Base-by-base conservation (phyloP, 2,113 vertebrate genomes). In the Anser brachyrhynchus region DNA sequence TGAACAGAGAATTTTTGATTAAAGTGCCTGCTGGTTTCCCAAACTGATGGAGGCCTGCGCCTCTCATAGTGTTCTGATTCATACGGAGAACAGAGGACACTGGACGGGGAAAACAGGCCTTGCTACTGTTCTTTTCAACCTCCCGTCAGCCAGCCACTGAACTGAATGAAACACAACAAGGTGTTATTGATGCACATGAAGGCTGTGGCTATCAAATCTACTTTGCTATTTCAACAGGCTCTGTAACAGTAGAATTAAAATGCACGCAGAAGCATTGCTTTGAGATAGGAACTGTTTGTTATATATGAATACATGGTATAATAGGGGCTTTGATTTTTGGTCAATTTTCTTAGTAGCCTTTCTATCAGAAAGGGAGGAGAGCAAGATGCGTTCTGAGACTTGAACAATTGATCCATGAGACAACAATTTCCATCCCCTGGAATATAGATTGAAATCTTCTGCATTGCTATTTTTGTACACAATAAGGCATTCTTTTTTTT, bases 271-370 rank as follows among this genome's bases (percentile, higher is more conserved):
- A 71, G 26, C 8, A 33, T 3, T 33, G 23, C 35, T 78, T 54
- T 87, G n/a, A 61, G 69, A 2, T 35, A 64, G 71, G 18, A 74
- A 20, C 25, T 39, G 7, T 39, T 55, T n/a, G 5, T 49, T 62
- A 26, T 6, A 33, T 21, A 35, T 0, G 0, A 55, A 15, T 25
- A 31, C 6, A 67, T 33, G 41, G 2, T 37, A 21, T 3, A 69
- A 25, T 2, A 43, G 19, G 19, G n/a, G 28, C 26, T 70, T 76
- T 73, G 44, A 17, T 62, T 66, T 82, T 70, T 66, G 3, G 4
- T 37, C 0, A 10, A 35, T 91, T 84, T 90, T 88, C 55, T 33
- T 33, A 57, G 44, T 15, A 39, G 35, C 46, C 31, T 61, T 85
- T 64, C 71, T 80, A 0, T 52, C 52, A 76, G n/a, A 77, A 78